Conservation (phyloP, 2,113 vertebrate genomes). For the Phodopus roborovskii region DNA sequence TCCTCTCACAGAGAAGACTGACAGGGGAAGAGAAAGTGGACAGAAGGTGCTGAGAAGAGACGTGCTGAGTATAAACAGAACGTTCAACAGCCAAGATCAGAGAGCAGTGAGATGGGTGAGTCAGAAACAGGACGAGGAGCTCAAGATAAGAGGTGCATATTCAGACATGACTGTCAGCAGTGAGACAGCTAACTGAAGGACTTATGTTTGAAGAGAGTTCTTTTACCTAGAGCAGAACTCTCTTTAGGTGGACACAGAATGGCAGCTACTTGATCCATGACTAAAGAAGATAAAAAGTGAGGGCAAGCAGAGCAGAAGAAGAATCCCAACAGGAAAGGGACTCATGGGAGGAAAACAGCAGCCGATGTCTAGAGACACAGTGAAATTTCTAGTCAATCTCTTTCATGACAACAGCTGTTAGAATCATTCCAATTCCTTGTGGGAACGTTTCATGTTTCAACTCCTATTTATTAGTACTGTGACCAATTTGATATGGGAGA, state of each 20-base stretch:
- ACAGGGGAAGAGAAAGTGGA: background rate
- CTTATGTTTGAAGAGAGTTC: background rate
- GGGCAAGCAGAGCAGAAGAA: background rate
- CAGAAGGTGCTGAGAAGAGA: background rate
- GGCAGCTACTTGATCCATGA: background rate
- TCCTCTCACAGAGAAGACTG: background rate
- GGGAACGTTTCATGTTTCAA: slow-evolving; percentile 61
- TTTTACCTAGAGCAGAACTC: slow-evolving; percentile 4
- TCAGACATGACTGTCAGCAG: background rate
- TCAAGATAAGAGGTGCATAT: background rate
- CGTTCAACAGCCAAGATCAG: background rate
- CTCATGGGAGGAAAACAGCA: background rate
- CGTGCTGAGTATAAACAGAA: background rate
- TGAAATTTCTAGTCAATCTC: slow-evolving; percentile 33
- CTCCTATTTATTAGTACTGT: slow-evolving; percentile 19
- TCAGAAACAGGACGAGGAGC: background rate
- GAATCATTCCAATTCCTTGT: slow-evolving; percentile 55
- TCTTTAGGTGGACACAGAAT: background rate
- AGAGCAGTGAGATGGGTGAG: background rate
- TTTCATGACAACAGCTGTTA: slow-evolving; percentile 63
- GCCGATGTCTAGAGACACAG: background rate
- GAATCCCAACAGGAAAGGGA: background rate
- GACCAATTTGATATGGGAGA: slow-evolving; percentile 35
- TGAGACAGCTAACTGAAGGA: background rate
- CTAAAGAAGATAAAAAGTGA: slow-evolving; percentile 3